Base-by-base conservation (phyloP, 2,888 invertebrate genomes). In the Dione vanillae region DNA sequence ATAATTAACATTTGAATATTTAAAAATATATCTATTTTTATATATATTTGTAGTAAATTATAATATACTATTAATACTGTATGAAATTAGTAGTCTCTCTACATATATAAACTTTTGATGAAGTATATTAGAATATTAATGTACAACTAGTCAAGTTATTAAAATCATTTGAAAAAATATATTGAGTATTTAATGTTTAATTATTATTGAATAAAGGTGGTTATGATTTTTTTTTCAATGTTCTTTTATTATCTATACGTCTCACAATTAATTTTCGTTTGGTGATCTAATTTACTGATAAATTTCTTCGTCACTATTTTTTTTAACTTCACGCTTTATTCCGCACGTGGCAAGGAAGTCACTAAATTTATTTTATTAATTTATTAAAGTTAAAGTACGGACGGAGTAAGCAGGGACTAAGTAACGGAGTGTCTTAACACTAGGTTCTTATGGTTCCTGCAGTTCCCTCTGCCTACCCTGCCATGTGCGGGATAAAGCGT, bases 61-160 rank as follows among this genome's bases (percentile, higher is more conserved):
- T n/a, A 45, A n/a, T 1, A 11, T 9, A 45, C 19, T 8, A 35
- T 43, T 20, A 43, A 9, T 43, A 37, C 6, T 49, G n/a, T 12
- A 45, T 16, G n/a, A 61, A 27, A 45, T 45, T 27, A 64, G 49
- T 49, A 51, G 58, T n/a, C 59, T 67, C 58, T 70, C 56, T 76
- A 73, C 47, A 37, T 58, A n/a, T 45, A 8, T 54, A 73, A 58
- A 49, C 27, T 67, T 69, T 69, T 72, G 70, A 74, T 47, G 74
- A 37, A 54, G 66, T 67, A 35, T 73, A 62, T 69, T 69, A 64
- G 68, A 56, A 54, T 71, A 58, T 71, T 61, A 56, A 68, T 74
- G 65, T 70, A 73, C 73, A 67, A 75, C 76, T 75, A 77, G 75
- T 77, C 75, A 75, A 69, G 43, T 69, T 71, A 73, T 69, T 40